Base-by-base conservation (phyloP, 2,113 vertebrate genomes). In the Hyperopisus bebe region DNA sequence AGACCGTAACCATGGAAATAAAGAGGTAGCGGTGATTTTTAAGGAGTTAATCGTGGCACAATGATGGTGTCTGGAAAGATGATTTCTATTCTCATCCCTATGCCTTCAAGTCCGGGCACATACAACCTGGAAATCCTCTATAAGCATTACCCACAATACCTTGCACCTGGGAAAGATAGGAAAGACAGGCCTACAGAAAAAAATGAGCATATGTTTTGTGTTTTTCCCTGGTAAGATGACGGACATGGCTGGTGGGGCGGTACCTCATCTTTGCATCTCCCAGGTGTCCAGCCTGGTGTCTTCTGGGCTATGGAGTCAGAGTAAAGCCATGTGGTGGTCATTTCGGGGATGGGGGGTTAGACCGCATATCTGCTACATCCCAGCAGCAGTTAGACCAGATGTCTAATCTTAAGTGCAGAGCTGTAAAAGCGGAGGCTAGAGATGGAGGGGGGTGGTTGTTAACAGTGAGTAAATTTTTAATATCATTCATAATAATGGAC, bases 41-140 rank as follows among this genome's bases (percentile, higher is more conserved):
- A n/a, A 55, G 85, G 50, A 87, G 85, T 55, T 53, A 87, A 87
- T 55, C 46, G 50, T 35, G 85, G 50, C 48, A 87, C 50, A 53
- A 53, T 87, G n/a, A 35, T 87, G 31, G 27, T 87, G 85, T 87
- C 85, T 87, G 85, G 17, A 17, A 77, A 77, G 77, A 80, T 80
- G 74, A 80, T 80, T 80, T 35, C 27, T 31, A 8, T 39, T 39
- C 66, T 47, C 42, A 88, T 50, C 11, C 88, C 10, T 13, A 24
- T n/a, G 15, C 15, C 48, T 35, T 77, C 88, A 51, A 35, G 31
- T 44, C 17, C 7, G 42, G 19, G n/a, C 5, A 5, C 83, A 47
- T 46, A 85, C 51, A 89, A 74, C 17, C 53, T 85, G 35, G 46
- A 89, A 89, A 89, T 83, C 82, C 89, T 74, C 44, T 48, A 24